Percentiles rank a stretch among this genome's conserved stretches.
phyloP scores from a whole-genome alignment of 2,888 invertebrate genomes.

The Conchocele bisecta region DNA sequence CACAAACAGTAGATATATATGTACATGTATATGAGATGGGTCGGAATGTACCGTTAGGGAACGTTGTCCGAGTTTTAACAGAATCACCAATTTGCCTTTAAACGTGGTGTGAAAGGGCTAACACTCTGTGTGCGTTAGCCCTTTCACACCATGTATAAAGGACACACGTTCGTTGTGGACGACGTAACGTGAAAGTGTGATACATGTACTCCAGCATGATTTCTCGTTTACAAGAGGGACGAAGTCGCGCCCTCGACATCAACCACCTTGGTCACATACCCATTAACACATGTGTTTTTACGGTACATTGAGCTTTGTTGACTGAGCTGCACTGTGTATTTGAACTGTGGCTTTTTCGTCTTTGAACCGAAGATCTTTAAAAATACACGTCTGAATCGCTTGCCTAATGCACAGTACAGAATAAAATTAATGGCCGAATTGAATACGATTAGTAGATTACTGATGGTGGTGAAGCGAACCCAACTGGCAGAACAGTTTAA shows the following conservation, averaged over 20 bases:
- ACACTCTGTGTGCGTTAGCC: too few species aligned
- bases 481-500: constrained; percentile 65
- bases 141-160: too few species aligned
- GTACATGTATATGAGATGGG: too few species aligned
- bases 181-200: background rate
- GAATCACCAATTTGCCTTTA: background rate
- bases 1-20: too few species aligned
- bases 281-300: constrained; percentile 28
- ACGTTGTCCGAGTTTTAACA: too few species aligned
- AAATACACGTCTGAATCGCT: constrained; percentile 75
- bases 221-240: constrained; percentile 21
- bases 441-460: constrained; percentile 75
- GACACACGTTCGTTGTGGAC: too few species aligned
- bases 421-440: constrained; percentile 80
- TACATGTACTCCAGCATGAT: background rate
- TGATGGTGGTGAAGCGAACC: constrained; percentile 71
- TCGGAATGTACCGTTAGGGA: too few species aligned
- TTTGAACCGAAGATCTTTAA: constrained; percentile 58
- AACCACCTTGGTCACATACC: constrained; percentile 32
- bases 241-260: constrained; percentile 54
- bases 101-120: background rate
- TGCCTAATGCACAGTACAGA: constrained; percentile 79
- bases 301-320: constrained; percentile 60
- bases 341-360: constrained; percentile 56
- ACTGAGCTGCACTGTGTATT: constrained; percentile 59